Base-by-base conservation (phyloP, 2,797 vertebrate species). In the Eidolon dupreanum region DNA sequence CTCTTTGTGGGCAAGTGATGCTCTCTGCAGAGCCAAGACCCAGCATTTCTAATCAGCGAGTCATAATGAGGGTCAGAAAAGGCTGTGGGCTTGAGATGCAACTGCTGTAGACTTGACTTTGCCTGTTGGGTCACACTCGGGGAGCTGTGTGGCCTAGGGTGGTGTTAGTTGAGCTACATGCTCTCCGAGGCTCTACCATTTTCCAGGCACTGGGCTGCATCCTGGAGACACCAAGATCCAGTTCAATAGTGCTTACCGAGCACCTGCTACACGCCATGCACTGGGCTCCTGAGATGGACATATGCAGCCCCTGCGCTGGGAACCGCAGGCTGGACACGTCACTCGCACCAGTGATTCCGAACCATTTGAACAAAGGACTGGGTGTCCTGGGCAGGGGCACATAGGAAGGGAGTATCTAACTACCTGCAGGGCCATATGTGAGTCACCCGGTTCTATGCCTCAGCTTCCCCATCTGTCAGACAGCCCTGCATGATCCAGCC, bases 141-240 rank as follows among this genome's bases (percentile, higher is more conserved):
- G n/a, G 55, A 71, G 20, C 55, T 3, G 0, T 1, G 31, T 61
- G 31, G 53, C 46, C 46, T 8, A 7, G 12, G 41, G n/a, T 24
- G 11, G 68, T 4, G 15, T n/a, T 43, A 0, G 63, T 1, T 0
- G 28, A n/a, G 73, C 61, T 16, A 13, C 13, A 24, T 1, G 8
- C 51, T 49, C 24, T 19, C 36, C 0, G 10, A 19, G 17, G 24
- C 73, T 36, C 68, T 9, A 11, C 31, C 16, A 5, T 33, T 53
- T 49, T 19, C 28, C 13, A 46, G 22, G 59, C 26, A 16, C 8
- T 13, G 70, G 28, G 38, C 43, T 13, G 16, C 71, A 20, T 28
- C 49, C 51, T n/a, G 22, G 36, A 74, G 26, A 63, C 13, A 6
- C 38, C 10, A 0, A 70, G 88, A 65, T 46, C 82, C 78, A 20